Conservation (phyloP, 2,888 invertebrate species). For the Melanostoma scalare region DNA sequence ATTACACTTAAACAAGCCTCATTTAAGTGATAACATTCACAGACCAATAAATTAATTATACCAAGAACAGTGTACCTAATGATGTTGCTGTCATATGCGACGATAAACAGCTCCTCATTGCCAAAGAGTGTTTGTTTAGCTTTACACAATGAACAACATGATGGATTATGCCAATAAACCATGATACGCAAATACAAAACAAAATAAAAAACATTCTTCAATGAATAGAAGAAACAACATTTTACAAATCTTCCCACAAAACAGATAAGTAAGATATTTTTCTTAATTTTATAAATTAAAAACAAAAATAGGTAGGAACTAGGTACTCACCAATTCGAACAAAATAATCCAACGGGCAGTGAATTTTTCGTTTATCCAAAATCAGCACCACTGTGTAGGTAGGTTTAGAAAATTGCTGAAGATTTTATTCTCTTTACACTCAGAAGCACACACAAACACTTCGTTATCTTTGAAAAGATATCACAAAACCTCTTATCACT, state of each 20-base stretch:
- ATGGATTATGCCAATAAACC: neutral
- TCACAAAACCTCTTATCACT: conserved; percentile 4
- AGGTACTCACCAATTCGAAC: conserved; percentile 3
- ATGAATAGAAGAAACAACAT: conserved; percentile 7
- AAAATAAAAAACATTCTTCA: conserved; percentile 35
- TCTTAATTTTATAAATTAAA: neutral
- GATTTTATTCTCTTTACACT: conserved; percentile 9
- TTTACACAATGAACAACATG: too few relatives aligned
- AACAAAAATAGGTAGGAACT: too few relatives aligned
- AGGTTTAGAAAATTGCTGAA: neutral
- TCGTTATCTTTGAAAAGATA: conserved; percentile 13
- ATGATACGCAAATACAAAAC: conserved; percentile 26
- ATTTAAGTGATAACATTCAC: conserved; percentile 33
- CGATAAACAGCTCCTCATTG: conserved; percentile 54
- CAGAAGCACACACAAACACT: neutral
- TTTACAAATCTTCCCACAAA: conserved; percentile 17
- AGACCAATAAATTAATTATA: conserved; percentile 10
- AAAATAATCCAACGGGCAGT: neutral
- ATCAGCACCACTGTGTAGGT: neutral
- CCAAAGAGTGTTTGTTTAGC: conserved; percentile 27
- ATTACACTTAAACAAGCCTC: conserved; percentile 20
- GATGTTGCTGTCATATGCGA: conserved; percentile 16
- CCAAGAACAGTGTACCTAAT: conserved; percentile 4
- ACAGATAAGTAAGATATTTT: conserved; percentile 38
- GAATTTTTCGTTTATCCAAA: conserved; percentile 7